A percentile compares a stretch with the other conserved stretches of the same genome.
Conservation (phyloP, 2,797 vertebrate genomes). For the Lepidocolaptes lacrymiger region DNA sequence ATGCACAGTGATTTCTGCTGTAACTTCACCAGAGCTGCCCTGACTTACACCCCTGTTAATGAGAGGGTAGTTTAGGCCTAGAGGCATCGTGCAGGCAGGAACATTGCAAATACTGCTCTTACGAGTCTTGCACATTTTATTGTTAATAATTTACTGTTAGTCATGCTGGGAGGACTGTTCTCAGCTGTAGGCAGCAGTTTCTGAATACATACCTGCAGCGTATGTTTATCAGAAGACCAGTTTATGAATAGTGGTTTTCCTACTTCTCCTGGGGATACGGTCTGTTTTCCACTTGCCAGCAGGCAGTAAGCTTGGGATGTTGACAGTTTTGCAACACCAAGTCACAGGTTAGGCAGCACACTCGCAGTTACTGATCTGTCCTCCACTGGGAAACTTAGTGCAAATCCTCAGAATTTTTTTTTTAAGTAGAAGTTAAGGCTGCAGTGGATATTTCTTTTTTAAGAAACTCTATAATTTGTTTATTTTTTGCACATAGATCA, state of each 20-base stretch:
- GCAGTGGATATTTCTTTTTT: not conserved
- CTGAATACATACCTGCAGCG: not conserved
- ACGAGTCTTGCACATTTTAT: conserved; percentile 11
- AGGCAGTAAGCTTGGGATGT: not conserved
- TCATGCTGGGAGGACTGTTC: conserved; percentile 33
- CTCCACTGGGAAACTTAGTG: conserved; percentile 21
- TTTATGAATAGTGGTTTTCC: conserved; percentile 2
- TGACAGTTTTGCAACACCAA: not conserved
- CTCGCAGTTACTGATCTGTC: conserved; percentile 2
- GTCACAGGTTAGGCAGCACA: not conserved
- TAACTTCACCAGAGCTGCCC: conserved; percentile 46
- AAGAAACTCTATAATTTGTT: conserved; percentile 6
- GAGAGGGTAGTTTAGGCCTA: conserved; percentile 17
- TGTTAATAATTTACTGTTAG: conserved; percentile 48
- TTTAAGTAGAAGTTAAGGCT: not conserved
- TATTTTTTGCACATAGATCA: conserved; percentile 64
- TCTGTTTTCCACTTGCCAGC: conserved; percentile 2
- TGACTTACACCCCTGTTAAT: not conserved
- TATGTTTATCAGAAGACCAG: not conserved
- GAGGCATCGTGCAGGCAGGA: conserved; percentile 38
- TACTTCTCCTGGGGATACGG: not conserved
- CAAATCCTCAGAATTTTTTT: not conserved
- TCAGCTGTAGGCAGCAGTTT: conserved; percentile 37
- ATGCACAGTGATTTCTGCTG: conserved; percentile 36
- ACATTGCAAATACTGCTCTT: conserved; percentile 26